A percentile compares a stretch with the other conserved stretches of the same genome.
Conservation (phyloP, 2,113 vertebrate species). For the Chaetops frenatus region DNA sequence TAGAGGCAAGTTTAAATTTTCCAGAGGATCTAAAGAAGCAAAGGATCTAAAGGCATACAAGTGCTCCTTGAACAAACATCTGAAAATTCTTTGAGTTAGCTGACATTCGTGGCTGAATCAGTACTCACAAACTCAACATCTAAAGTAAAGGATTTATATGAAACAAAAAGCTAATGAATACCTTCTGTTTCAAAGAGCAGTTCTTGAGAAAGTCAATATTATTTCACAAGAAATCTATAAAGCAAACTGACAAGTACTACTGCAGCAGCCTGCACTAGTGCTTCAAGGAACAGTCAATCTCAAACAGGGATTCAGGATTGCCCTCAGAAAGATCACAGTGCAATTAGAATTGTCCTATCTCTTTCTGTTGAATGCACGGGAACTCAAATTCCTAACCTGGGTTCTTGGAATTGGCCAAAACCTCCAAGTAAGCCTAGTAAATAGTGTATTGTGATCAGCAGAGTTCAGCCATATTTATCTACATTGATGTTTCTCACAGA, state of each 20-base stretch:
- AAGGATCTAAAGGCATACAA: neutral
- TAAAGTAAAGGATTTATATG: neutral
- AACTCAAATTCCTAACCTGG: neutral
- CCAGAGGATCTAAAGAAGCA: neutral
- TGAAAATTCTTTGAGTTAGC: neutral
- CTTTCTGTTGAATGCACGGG: neutral
- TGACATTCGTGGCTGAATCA: neutral
- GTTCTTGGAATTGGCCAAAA: neutral
- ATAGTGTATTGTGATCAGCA: neutral
- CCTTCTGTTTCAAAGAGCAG: constrained; percentile 16
- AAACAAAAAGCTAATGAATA: constrained; percentile 44
- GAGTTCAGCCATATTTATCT: neutral
- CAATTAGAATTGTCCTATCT: neutral
- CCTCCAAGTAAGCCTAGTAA: neutral
- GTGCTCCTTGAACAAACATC: neutral
- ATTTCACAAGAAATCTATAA: constrained; percentile 50
- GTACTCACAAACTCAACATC: neutral
- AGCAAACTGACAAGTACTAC: constrained; percentile 36
- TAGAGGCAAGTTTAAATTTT: neutral
- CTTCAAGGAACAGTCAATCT: neutral
- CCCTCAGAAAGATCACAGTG: neutral
- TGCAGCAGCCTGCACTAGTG: neutral
- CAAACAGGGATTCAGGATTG: neutral
- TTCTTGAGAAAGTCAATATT: constrained; percentile 48
- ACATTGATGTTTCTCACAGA: neutral